Evolutionary conservation across 2,888 invertebrate species (phyloP), one percentile per base, ranked within the genome.

Genomic region (Mylabris sibirica): DNA sequence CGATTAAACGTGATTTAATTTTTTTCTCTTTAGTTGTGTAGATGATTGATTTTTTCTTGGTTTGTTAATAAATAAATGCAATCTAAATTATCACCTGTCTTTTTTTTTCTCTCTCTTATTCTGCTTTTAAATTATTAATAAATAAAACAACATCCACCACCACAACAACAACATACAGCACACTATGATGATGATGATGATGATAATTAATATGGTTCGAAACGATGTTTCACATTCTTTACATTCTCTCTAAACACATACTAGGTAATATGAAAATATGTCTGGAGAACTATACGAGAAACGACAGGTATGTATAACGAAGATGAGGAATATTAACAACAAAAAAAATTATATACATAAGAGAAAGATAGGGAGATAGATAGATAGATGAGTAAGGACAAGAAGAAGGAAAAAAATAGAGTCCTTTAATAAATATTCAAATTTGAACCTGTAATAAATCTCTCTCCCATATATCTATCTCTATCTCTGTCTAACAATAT

Each of bases 371-470:
- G n/a, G n/a, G n/a, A n/a, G 66, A 71, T 67, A 70, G 72, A 74
- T 8, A 30, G 30, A 30, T 30, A 30, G 30, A 30, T 30, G 30
- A 30, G 30, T 30, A 30, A 8, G 8, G 30, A 69, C 53, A 68
- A 71, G 20, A 65, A 66, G 67, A 72, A 66, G 12, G 64, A 70
- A 68, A 70, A 69, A 72, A 76, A 78, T 78, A 78, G 74, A 77
- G 79, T 79, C 81, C 80, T 81, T 80, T 82, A 82, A 84, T 84
- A 84, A 83, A 84, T 84, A 83, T 83, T 83, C 81, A 83, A 82
- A 83, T 82, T 79, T 76, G 49, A 77, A 79, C 81, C 81, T 78
- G 76, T 80, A 74, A 83, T 83, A 83, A 83, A 83, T 83, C 82
- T 80, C 74, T 20, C 11, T 49, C 20, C 30, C 30, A 30, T 30